Evolutionary conservation across 1,140 invertebrate species (phyloP), one percentile per base, ranked within the genome.

Genomic region (Lepidurus apus): DNA sequence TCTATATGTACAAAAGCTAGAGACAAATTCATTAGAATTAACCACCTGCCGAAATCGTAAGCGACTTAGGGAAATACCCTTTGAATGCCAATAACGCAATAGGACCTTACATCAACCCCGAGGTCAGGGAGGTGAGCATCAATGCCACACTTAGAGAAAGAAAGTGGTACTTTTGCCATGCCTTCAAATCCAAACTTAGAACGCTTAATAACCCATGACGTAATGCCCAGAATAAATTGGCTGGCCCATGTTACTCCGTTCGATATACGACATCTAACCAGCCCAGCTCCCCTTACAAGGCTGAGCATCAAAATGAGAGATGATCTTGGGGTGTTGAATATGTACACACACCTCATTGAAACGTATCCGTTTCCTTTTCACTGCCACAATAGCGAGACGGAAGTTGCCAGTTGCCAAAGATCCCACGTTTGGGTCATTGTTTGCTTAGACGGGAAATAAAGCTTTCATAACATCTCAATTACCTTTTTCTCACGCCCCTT

Each of bases 191-290:
- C 17, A n/a, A 65, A 65, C 53, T 65, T 21, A 65, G 53, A 21
- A 65, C 53, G 53, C 53, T 21, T 65, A 65, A n/a, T 65, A 65
- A 9, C 21, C 53, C 13, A 65, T 65, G 53, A 65, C 53, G 53
- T 65, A 65, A 65, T 1, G 17, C 53, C 21, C 53, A 65, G 53
- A 65, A n/a, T 65, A 21, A 17, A 5, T 65, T 65, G 53, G 53
- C 13, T 65, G 53, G 34, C 34, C 34, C 34, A 34, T 3, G 34
- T 34, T 34, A 34, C 2, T 34, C 34, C 34, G 34, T 34, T 34
- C 34, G 34, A 34, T 34, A 4, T 65, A n/a, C n/a, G 53, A 65
- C n/a, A 7, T 65, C 53, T 65, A 65, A 65, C 53, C 53, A 65
- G 17, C 53, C 53, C 34, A 34, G 34, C 34, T 34, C 34, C 53